These are phyloP conservation scores for Erannis defoliaria DNA, from an alignment of 2,888 invertebrate genomes.

Conservation along the genomic window DNA sequence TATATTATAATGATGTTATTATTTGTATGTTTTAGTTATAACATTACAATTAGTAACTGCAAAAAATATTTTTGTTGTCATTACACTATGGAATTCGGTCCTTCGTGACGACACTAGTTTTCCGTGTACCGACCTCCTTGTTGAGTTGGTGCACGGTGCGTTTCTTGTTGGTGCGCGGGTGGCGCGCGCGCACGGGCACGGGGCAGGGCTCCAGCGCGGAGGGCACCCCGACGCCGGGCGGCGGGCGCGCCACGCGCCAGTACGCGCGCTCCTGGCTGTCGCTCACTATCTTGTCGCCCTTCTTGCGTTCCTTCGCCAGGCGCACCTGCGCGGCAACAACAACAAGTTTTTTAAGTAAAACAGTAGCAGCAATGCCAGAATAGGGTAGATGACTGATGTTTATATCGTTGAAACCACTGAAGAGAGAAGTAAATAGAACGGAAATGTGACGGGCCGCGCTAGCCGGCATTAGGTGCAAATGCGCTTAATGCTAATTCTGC, in stretches of 20 bases:
- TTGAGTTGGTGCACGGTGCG: constrained; percentile 92
- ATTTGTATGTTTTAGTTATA: too few species aligned
- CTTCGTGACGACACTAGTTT: neutral
- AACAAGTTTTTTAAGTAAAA: neutral
- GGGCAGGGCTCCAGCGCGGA: constrained; percentile 95
- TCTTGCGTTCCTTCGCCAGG: constrained; percentile 97
- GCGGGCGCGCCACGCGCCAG: constrained; percentile 98
- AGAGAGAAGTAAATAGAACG: too few species aligned
- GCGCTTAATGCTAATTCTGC: too few species aligned
- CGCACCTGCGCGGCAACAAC: constrained; percentile 87
- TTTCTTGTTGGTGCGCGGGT: constrained; percentile 88
- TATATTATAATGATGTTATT: too few species aligned
- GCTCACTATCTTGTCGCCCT: constrained; percentile 97
- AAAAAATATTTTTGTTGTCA: too few species aligned
- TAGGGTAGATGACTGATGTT: too few species aligned
- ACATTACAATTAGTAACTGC: too few species aligned
- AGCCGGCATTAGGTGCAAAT: too few species aligned
- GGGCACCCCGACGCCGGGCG: constrained; percentile 95
- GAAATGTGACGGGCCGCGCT: too few species aligned
- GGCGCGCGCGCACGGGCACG: constrained; percentile 91
- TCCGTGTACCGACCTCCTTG: constrained; percentile 87
- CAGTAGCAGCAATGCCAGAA: too few species aligned
- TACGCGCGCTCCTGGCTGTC: constrained; percentile 99
- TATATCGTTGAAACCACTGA: too few species aligned
- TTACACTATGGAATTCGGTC: neutral